Conservation (phyloP, 2,797 vertebrate species). For the Scolopax bukidnonensis region DNA sequence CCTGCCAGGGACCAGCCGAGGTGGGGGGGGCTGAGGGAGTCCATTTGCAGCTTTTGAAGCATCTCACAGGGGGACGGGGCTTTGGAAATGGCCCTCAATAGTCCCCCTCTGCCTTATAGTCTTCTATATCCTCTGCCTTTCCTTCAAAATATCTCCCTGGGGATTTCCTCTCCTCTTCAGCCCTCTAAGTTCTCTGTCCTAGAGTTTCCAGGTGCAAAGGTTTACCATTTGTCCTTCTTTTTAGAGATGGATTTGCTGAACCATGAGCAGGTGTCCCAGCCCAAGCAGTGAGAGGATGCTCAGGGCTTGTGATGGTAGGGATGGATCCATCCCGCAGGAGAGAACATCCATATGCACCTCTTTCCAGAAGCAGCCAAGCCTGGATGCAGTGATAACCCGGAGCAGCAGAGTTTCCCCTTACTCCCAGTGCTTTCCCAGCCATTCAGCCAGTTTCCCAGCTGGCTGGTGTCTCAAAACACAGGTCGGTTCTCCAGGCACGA, state of each 20-base stretch:
- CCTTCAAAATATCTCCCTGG: background rate
- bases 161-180: background rate
- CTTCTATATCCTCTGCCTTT: background rate
- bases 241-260: background rate
- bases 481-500: background rate
- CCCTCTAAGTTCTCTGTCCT: background rate
- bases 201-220: background rate
- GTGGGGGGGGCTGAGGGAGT: no score
- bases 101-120: background rate
- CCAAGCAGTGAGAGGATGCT: background rate
- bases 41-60: background rate
- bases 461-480: background rate
- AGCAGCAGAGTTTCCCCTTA: background rate
- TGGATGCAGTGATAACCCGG: background rate
- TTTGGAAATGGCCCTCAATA: background rate
- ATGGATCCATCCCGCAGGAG: rapidly evolving
- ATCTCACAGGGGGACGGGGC: background rate
- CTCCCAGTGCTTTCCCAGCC: background rate
- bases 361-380: background rate
- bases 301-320: background rate
- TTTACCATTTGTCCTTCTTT: background rate
- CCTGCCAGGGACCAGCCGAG: background rate
- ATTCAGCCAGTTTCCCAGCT: background rate
- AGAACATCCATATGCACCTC: rapidly evolving
- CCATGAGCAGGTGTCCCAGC: background rate